phyloP scores from a whole-genome alignment of 2,888 invertebrate genomes.

The Frankliniella fusca region DNA sequence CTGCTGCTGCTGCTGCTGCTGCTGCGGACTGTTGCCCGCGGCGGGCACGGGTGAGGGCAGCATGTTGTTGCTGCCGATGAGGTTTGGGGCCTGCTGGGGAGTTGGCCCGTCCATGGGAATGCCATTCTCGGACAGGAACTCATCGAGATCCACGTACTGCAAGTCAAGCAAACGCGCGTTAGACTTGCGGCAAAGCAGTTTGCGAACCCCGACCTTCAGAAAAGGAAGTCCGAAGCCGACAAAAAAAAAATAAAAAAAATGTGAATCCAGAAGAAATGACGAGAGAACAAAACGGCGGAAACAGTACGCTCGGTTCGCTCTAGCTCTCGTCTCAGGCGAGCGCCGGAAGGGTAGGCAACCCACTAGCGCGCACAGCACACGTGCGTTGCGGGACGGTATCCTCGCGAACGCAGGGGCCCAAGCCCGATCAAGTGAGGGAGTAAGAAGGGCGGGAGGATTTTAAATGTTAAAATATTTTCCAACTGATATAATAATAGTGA shows the following conservation, averaged over 20 bases:
- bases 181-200: slow-evolving; percentile 24
- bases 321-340: neutral
- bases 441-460: too few relatives aligned
- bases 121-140: slow-evolving; percentile 92
- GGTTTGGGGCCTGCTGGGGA: slow-evolving; percentile 31
- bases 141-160: slow-evolving; percentile 95
- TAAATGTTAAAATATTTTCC: too few relatives aligned
- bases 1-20: slow-evolving; percentile 33
- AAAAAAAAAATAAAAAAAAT: too few relatives aligned
- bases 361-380: neutral
- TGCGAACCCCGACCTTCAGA: neutral
- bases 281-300: too few relatives aligned
- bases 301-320: too few relatives aligned
- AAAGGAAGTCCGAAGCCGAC: too few relatives aligned
- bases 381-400: too few relatives aligned
- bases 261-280: too few relatives aligned
- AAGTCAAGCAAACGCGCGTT: slow-evolving; percentile 43
- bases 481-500: too few relatives aligned
- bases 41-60: slow-evolving; percentile 34
- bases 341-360: neutral
- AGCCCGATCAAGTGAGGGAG: too few relatives aligned
- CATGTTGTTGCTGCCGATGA: slow-evolving; percentile 35
- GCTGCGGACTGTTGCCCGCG: slow-evolving; percentile 32
- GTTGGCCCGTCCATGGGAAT: slow-evolving; percentile 68
- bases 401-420: too few relatives aligned